Evolutionary conservation across 2,888 invertebrate genomes (phyloP).

Genomic region (Dyspetes luteomarginatus): DNA sequence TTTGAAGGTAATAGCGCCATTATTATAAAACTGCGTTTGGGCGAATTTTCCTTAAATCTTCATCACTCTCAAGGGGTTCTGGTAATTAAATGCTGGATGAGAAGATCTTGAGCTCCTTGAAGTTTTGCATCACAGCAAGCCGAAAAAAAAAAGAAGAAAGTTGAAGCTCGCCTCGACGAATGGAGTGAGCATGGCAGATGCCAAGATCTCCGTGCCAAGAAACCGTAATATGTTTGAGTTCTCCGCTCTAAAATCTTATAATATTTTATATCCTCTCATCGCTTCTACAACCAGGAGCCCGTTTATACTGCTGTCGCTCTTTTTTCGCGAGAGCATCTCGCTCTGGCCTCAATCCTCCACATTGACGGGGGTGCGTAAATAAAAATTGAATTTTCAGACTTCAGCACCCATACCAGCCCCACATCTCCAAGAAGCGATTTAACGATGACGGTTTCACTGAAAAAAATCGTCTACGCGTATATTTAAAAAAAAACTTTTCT

Average conservation of each 20-base stretch:
- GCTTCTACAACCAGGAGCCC: conserved; percentile 14
- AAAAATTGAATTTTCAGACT: conserved; percentile 57
- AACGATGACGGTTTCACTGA: conserved; percentile 59
- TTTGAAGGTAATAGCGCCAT: neutral
- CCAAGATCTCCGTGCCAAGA: neutral
- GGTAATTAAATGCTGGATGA: conserved; percentile 58
- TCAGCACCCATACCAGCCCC: neutral
- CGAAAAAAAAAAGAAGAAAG: conserved; percentile 3
- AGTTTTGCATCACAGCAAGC: conserved; percentile 25
- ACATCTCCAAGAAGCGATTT: conserved; percentile 33
- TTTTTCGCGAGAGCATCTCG: conserved; percentile 4
- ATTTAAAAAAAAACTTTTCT: too few relatives aligned
- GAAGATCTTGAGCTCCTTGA: conserved; percentile 58
- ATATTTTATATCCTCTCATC: conserved; percentile 47
- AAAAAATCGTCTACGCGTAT: too few relatives aligned
- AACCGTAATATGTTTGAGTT: conserved; percentile 54
- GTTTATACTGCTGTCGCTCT: conserved; percentile 5
- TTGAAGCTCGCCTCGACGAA: conserved; percentile 46
- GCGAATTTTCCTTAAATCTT: conserved; percentile 18
- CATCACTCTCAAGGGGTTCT: neutral
- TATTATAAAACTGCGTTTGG: conserved; percentile 10
- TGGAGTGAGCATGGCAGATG: neutral
- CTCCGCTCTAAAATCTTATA: conserved; percentile 46
- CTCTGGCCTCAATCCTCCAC: conserved; percentile 27
- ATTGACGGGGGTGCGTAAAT: conserved; percentile 38